phyloP scores from a whole-genome alignment of 2,888 invertebrate genomes.

The Drosophila birchii region DNA sequence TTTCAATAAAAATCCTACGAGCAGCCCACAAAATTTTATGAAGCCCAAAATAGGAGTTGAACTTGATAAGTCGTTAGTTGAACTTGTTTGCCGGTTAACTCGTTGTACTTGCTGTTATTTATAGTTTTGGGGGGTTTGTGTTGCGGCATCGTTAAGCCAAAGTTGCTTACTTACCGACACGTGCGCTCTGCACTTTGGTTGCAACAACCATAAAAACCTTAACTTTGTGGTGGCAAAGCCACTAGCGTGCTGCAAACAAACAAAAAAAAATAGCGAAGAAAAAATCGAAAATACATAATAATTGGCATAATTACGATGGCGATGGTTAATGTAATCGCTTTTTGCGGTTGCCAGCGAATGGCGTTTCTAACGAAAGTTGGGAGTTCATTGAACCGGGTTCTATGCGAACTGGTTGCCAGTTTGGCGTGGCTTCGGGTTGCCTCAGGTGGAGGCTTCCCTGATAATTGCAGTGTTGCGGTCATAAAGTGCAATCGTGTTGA shows the following conservation, averaged over 20 bases:
- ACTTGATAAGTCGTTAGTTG: slow-evolving; percentile 47
- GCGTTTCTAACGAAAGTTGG: slow-evolving; percentile 49
- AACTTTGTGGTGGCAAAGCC: neutral
- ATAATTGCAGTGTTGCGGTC: slow-evolving; percentile 63
- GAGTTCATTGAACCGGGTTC: slow-evolving; percentile 65
- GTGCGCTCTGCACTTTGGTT: slow-evolving; percentile 33
- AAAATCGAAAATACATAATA: slow-evolving; percentile 29
- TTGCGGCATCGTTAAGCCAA: slow-evolving; percentile 19
- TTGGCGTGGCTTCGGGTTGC: slow-evolving; percentile 33
- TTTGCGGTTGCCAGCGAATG: slow-evolving; percentile 54
- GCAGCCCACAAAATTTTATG: slow-evolving; percentile 6
- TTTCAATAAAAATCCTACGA: neutral
- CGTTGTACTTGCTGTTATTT: slow-evolving; percentile 32
- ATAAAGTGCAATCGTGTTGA: slow-evolving; percentile 66
- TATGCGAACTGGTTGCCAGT: slow-evolving; percentile 40
- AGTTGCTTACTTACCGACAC: slow-evolving; percentile 15
- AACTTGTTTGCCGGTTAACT: slow-evolving; percentile 55
- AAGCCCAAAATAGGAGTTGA: slow-evolving; percentile 29
- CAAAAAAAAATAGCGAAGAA: neutral
- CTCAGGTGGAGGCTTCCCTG: slow-evolving; percentile 16
- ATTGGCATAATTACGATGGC: slow-evolving; percentile 24
- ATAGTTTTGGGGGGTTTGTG: slow-evolving; percentile 20
- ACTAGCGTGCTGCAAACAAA: neutral
- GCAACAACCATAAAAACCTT: slow-evolving; percentile 11
- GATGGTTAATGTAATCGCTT: slow-evolving; percentile 48